Percentiles rank a stretch among this genome's conserved stretches.
These are phyloP conservation scores for Pampus argenteus DNA, from an alignment of 2,797 vertebrate species.

Conservation along the genomic window DNA sequence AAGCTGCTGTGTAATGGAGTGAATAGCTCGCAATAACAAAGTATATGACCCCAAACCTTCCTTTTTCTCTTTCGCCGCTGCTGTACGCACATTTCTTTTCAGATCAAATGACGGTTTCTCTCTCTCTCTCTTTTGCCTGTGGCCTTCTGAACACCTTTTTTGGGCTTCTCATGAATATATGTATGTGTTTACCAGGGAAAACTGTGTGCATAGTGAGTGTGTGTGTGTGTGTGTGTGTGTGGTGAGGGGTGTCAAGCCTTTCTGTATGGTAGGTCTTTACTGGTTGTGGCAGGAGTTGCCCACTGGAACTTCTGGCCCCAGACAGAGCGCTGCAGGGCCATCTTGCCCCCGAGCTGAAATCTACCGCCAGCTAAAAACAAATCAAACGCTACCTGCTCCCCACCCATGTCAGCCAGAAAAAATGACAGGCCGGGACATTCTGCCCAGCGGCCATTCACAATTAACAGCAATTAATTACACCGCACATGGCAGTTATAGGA, in stretches of 20 bases:
- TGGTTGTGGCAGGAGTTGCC: slow-evolving; percentile 74
- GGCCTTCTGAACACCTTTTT: slow-evolving; percentile 73
- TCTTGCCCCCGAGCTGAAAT: slow-evolving; percentile 77
- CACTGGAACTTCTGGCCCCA: slow-evolving; percentile 72
- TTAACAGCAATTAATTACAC: slow-evolving; percentile 83
- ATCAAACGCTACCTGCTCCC: slow-evolving; percentile 60
- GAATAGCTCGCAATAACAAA: slow-evolving; percentile 51
- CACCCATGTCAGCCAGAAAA: slow-evolving; percentile 72
- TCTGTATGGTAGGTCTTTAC: slow-evolving; percentile 71
- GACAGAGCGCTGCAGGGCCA: slow-evolving; percentile 78
- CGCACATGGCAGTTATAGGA: slow-evolving; percentile 64
- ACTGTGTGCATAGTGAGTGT: slow-evolving; percentile 28
- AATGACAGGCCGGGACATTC: slow-evolving; percentile 78
- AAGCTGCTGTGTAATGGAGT: slow-evolving; percentile 50
- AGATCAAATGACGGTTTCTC: slow-evolving; percentile 64
- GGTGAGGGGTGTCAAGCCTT: slow-evolving; percentile 64
- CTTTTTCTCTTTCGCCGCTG: slow-evolving; percentile 36
- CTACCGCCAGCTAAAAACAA: slow-evolving; percentile 72
- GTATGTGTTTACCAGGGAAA: slow-evolving; percentile 70
- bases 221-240: slow-evolving; percentile 40
- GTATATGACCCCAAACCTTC: slow-evolving; percentile 48
- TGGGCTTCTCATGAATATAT: slow-evolving; percentile 76
- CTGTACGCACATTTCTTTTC: slow-evolving; percentile 33
- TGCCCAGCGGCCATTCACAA: slow-evolving; percentile 85
- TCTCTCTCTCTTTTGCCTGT: slow-evolving; percentile 63